phyloP scores from a whole-genome alignment of 2,797 vertebrate genomes.

The Sus cebifrons region DNA sequence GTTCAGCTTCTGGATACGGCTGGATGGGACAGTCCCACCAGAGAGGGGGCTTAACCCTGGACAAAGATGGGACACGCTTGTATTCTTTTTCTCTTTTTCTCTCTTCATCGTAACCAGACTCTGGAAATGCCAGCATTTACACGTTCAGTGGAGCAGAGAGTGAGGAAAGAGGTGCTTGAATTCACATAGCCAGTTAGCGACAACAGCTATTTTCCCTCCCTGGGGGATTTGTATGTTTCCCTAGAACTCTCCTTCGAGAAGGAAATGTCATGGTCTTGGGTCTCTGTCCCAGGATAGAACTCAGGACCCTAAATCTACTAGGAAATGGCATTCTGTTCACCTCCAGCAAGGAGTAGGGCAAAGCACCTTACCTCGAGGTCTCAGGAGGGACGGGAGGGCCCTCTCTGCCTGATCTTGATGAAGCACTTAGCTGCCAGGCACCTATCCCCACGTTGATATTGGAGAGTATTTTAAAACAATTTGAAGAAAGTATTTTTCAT shows the following conservation, averaged over 20 bases:
- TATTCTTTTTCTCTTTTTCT: conserved; percentile 17
- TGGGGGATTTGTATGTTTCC: neutral
- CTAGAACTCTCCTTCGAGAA: neutral
- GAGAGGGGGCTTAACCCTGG: neutral
- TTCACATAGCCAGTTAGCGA: neutral
- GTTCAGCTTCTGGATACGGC: neutral
- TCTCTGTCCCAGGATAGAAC: neutral
- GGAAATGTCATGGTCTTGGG: neutral
- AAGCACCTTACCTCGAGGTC: neutral
- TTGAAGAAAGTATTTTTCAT: neutral
- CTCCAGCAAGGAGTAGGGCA: neutral
- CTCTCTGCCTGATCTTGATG: neutral
- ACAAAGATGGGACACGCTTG: neutral
- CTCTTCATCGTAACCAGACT: conserved; percentile 8
- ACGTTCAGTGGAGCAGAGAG: neutral
- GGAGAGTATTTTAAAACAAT: conserved; percentile 18
- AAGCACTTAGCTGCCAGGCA: neutral
- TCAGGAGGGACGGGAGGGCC: neutral
- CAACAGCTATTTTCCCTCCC: neutral
- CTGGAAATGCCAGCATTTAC: neutral
- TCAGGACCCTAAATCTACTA: neutral
- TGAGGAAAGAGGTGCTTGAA: too few relatives aligned
- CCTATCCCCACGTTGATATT: neutral
- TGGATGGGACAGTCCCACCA: neutral
- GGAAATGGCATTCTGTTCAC: neutral